Evolutionary conservation across 2,797 vertebrate species (phyloP).

Genomic region (Aeoliscus strigatus): DNA sequence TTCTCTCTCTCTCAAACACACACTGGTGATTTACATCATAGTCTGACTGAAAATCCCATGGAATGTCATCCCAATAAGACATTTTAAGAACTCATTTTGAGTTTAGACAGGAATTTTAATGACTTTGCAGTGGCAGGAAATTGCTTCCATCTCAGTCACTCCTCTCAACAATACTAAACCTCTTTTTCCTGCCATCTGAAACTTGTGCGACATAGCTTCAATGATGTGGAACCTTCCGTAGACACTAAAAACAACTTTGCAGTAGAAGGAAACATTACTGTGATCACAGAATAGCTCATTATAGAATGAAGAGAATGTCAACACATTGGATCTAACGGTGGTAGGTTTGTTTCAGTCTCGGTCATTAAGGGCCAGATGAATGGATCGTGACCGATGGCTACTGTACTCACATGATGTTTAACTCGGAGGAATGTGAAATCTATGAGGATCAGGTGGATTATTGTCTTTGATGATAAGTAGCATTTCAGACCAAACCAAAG

Average conservation of each 20-base stretch:
- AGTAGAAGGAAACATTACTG: too few species aligned
- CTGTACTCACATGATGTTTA: slow-evolving; percentile 57
- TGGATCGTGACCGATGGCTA: slow-evolving; percentile 31
- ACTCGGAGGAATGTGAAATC: slow-evolving; percentile 62
- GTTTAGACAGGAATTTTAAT: slow-evolving; percentile 50
- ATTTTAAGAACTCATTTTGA: slow-evolving; percentile 45
- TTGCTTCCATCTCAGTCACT: slow-evolving; percentile 28
- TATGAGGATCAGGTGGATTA: slow-evolving; percentile 65
- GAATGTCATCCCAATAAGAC: slow-evolving; percentile 34
- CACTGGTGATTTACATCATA: slow-evolving; percentile 5
- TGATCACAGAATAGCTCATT: too few species aligned
- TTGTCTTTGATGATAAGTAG: slow-evolving; percentile 62
- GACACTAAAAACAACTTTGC: too few species aligned
- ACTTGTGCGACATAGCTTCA: neutral
- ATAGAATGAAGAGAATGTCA: neutral
- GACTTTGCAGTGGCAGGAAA: slow-evolving; percentile 34
- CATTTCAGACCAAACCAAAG: slow-evolving; percentile 41
- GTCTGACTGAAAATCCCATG: slow-evolving; percentile 18
- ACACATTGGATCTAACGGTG: neutral
- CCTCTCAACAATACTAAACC: slow-evolving; percentile 21
- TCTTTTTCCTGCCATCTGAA: slow-evolving; percentile 9
- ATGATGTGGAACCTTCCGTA: slow-evolving; percentile 13
- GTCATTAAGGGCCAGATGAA: slow-evolving; percentile 14
- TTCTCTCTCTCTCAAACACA: slow-evolving; percentile 2
- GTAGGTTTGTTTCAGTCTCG: neutral